These are phyloP conservation scores for Sebastes oblongus DNA, from an alignment of 2,797 vertebrate species.

Conservation along the genomic window DNA sequence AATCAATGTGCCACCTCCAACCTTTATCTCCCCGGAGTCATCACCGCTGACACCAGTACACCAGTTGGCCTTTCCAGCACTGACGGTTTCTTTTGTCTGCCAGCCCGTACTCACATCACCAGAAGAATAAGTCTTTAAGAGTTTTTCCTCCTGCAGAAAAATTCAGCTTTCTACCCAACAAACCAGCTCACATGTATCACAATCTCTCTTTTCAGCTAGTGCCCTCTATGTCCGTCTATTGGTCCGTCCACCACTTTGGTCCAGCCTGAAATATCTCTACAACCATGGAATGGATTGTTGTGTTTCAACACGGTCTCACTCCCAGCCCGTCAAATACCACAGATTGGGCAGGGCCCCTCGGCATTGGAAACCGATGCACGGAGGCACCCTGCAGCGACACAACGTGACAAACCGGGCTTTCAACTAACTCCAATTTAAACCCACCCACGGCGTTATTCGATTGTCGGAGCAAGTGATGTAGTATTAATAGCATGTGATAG, in stretches of 20 bases:
- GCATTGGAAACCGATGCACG: no score
- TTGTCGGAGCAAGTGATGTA: no score
- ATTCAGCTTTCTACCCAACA: neutral
- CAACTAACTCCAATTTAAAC: no score
- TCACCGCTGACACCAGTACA: slow-evolving; percentile 43
- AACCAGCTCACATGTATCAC: neutral
- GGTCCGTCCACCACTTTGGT: neutral
- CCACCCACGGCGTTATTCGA: no score
- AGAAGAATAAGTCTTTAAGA: neutral
- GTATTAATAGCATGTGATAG: no score
- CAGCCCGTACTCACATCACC: neutral
- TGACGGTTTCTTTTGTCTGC: slow-evolving; percentile 30
- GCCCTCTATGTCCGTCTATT: neutral
- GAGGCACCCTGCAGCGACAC: no score
- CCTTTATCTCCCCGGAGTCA: slow-evolving; percentile 49
- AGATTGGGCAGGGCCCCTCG: no score
- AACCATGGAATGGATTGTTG: neutral
- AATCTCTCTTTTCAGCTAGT: neutral
- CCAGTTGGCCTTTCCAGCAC: slow-evolving; percentile 46
- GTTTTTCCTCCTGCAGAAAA: slow-evolving; percentile 5
- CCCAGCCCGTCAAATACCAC: no score
- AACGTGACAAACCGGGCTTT: no score
- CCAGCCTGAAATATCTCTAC: neutral
- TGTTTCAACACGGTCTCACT: neutral
- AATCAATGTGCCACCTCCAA: slow-evolving; percentile 62